phyloP scores from a whole-genome alignment of 2,113 vertebrate species.

The Chloroceryle aenea region DNA sequence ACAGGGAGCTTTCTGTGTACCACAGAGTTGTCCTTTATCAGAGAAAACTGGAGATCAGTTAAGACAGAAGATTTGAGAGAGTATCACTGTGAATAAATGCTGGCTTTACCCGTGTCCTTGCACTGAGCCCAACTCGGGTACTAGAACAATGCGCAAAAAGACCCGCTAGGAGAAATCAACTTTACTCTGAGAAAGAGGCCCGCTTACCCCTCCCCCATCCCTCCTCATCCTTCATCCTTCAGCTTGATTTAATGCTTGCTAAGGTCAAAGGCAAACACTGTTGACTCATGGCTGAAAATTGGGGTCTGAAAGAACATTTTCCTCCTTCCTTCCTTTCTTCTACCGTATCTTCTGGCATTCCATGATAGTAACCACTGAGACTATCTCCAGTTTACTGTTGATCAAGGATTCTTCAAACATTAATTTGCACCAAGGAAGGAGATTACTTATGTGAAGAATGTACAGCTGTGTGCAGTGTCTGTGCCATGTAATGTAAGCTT shows the following conservation, averaged over 20 bases:
- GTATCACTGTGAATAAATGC: background rate
- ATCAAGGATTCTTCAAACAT: background rate
- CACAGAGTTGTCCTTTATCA: background rate
- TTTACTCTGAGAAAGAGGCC: background rate
- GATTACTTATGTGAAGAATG: background rate
- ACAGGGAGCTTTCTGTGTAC: background rate
- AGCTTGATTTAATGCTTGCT: background rate
- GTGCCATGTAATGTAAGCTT: conserved; percentile 9
- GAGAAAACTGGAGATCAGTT: background rate
- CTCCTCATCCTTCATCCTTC: background rate
- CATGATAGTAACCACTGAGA: background rate
- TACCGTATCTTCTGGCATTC: background rate
- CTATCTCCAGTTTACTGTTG: background rate
- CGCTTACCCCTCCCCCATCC: background rate
- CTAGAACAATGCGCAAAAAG: background rate
- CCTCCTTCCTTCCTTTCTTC: background rate
- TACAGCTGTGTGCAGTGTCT: background rate
- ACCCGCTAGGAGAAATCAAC: background rate
- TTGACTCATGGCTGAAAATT: background rate
- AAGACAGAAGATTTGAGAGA: background rate
- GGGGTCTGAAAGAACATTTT: background rate
- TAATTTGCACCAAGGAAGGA: background rate
- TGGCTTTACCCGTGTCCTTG: background rate
- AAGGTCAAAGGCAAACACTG: background rate
- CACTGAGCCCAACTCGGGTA: background rate